Evolutionary conservation across 2,888 invertebrate genomes (phyloP).

Genomic region (Hemicrepidius hirtus): DNA sequence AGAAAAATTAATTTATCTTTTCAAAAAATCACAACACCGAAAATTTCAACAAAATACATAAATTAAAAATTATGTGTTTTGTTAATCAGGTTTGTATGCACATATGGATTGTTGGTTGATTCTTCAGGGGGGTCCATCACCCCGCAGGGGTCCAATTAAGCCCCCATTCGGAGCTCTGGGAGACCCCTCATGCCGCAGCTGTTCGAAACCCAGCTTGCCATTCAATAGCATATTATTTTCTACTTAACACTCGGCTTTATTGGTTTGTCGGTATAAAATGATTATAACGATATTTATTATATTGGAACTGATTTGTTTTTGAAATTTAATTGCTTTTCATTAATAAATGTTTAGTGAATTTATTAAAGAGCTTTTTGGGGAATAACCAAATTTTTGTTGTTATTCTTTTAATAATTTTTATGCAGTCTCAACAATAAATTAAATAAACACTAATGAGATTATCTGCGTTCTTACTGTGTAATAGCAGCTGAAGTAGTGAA

Average conservation of each 20-base stretch:
- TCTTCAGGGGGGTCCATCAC: slow-evolving; percentile 62
- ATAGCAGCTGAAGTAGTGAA: background rate
- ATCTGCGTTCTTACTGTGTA: background rate
- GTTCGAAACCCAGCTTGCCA: slow-evolving; percentile 55
- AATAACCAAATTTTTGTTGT: background rate
- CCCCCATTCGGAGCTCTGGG: slow-evolving; percentile 68
- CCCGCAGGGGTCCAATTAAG: slow-evolving; percentile 71
- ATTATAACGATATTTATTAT: slow-evolving; percentile 51
- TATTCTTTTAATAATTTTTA: too few relatives aligned
- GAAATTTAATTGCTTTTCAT: slow-evolving; percentile 39
- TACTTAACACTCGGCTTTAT: slow-evolving; percentile 63
- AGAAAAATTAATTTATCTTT: slow-evolving; percentile 49
- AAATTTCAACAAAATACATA: slow-evolving; percentile 46
- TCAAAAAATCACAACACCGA: slow-evolving; percentile 43
- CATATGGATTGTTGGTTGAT: slow-evolving; percentile 51
- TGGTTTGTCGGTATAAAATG: slow-evolving; percentile 53
- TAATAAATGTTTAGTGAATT: background rate
- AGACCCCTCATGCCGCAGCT: slow-evolving; percentile 62
- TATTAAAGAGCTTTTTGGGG: background rate
- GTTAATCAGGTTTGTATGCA: slow-evolving; percentile 58
- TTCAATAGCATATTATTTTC: slow-evolving; percentile 66
- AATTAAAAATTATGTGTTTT: slow-evolving; percentile 56
- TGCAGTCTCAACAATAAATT: too few relatives aligned
- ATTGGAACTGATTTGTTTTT: slow-evolving; percentile 48
- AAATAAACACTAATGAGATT: too few relatives aligned